These are phyloP conservation scores for Euura saliciscinereae DNA, from an alignment of 1,140 invertebrate species.

Conservation along the genomic window DNA sequence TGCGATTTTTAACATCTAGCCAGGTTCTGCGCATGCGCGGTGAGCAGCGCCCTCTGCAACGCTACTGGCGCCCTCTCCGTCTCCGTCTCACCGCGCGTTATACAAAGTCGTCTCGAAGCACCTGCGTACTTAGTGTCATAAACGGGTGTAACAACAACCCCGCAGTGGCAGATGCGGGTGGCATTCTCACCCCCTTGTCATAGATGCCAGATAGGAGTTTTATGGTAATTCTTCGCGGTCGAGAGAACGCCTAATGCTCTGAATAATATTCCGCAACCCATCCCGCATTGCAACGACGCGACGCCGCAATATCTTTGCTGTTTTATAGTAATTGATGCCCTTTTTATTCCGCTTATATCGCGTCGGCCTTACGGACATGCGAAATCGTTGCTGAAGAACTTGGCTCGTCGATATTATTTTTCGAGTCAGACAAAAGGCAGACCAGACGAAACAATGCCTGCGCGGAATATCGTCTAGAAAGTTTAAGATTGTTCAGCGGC, in stretches of 20 bases:
- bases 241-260: constrained; percentile 49
- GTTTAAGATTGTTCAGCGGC: background rate
- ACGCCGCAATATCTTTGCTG: constrained; percentile 12
- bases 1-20: no score
- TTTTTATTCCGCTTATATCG: constrained; percentile 38
- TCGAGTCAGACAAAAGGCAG: no score
- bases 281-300: constrained; percentile 14
- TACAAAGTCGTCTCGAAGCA: background rate
- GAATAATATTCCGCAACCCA: constrained; percentile 52
- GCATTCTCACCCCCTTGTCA: constrained; percentile 26
- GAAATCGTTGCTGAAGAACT: no score
- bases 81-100: no score
- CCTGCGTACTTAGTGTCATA: background rate
- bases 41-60: no score
- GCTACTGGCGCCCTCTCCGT: no score
- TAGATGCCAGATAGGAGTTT: constrained; percentile 49
- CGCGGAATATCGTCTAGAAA: background rate
- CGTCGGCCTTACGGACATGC: background rate
- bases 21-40: no score
- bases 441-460: no score
- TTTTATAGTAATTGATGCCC: constrained; percentile 52
- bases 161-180: constrained; percentile 8
- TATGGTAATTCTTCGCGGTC: constrained; percentile 51
- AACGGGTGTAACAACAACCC: constrained; percentile 30
- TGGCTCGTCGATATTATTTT: no score